Evolutionary conservation across 2,888 invertebrate genomes (phyloP), one percentile per base, ranked within the genome.

Genomic region (Anoncus sp.): DNA sequence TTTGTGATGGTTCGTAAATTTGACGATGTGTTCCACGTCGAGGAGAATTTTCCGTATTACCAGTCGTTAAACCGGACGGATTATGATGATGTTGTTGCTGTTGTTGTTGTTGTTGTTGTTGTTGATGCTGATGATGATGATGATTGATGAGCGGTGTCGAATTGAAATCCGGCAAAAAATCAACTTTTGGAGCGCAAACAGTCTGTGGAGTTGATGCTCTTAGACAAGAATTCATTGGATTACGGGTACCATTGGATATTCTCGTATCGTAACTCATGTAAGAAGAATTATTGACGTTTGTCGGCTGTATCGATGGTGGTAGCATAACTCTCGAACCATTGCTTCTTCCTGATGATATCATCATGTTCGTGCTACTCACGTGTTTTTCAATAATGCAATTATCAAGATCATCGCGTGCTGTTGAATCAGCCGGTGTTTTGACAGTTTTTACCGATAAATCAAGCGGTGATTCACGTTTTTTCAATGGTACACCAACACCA

Each of bases 361-460:
- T 69, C 31, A 82, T 72, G 60, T 82, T 82, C n/a, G 83, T 82
- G 51, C 87, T 85, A 71, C 83, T 86, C 10, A 86, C 87, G 77
- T 85, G 85, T 43, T 86, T 87, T 14, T 85, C 86, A 24, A 81
- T 77, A 0, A 62, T 14, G 27, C 59, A 67, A 16, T 92, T 92
- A 85, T 94, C 94, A 14, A 92, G 90, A 69, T 94, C 94, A 85
- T 95, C 95, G 86, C 94, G 94, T 14, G 96, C 95, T 0, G 97
- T 97, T 0, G 97, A 97, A 91, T 97, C 97, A 0, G 97, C 97
- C 3, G 97, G 95, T 63, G 97, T 97, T 88, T 97, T 95, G 0
- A 97, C 95, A 1, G 97, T 97, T 90, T 97, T 97, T 55, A 97
- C 96, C 0, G 97, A 97, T 66, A 98, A 92, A 92, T 98, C 98